Base-by-base conservation (phyloP, 1,140 invertebrate genomes). In the Tetraneura akinire region DNA sequence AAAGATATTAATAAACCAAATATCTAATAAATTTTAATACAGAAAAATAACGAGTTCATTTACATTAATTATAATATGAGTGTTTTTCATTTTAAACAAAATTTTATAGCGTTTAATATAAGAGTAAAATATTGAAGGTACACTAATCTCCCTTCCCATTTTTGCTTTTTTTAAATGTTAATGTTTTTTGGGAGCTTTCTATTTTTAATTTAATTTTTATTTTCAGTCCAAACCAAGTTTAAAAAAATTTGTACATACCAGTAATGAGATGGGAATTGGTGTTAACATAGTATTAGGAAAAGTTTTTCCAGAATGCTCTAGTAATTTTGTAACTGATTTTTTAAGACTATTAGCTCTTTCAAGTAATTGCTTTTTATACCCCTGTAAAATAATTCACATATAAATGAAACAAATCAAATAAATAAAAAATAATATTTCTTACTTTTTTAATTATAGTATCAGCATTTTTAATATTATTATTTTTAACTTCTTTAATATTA, bases 221-320 rank as follows among this genome's bases (percentile, higher is more conserved):
- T n/a, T n/a, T n/a, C n/a, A n/a, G n/a, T n/a, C n/a, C n/a, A n/a
- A n/a, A n/a, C n/a, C n/a, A n/a, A n/a, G n/a, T n/a, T n/a, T n/a
- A n/a, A n/a, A n/a, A n/a, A n/a, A n/a, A n/a, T n/a, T 64, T n/a
- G 32, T 70, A 11, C 42, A 83, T 55, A 78, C 57, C 23, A 62
- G 23, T 42, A 37, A 29, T 26, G 23, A 60, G 5, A 18, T 21
- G 0, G 0, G 86, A 86, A 47, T 85, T 83, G 51, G 87, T 84
- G 80, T 85, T 84, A 8, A 87, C 86, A 47, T 85, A 82, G 89
- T 89, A 49, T 88, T 88, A 51, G 88, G 86, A 8, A 90, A 89
- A 32, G 3, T 29, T 51, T 78, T 78, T 2, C 53, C 37, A 26
- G 55, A 78, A 11, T 78, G 55, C 26, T 78, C 74, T 47, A 78